These are phyloP conservation scores for Ailuropoda melanoleuca DNA, from an alignment of 2,113 vertebrate species.

Conservation along the genomic window DNA sequence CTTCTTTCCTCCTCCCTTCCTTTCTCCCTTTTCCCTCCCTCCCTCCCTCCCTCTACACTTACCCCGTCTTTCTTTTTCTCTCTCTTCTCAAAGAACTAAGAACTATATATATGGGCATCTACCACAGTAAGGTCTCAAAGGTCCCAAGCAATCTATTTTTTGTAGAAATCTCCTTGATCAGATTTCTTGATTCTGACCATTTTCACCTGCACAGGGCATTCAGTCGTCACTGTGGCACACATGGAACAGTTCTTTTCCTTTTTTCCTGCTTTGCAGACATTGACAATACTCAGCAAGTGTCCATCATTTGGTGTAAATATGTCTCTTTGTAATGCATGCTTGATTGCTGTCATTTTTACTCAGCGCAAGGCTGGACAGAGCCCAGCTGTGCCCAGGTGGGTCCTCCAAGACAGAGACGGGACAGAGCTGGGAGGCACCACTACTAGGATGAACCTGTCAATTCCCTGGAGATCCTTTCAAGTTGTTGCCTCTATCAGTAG, in stretches of 20 bases:
- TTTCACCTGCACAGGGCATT: conserved; percentile 95
- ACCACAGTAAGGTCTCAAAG: conserved; percentile 94
- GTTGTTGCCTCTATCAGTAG: neutral
- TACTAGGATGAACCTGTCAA: neutral
- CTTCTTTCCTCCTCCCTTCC: no score
- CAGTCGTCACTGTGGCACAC: conserved; percentile 98
- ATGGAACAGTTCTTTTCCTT: conserved; percentile 99
- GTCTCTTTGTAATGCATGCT: conserved; percentile 97
- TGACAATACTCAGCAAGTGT: conserved; percentile 96
- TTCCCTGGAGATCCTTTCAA: neutral
- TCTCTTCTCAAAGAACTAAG: neutral
- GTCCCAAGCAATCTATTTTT: conserved; percentile 95
- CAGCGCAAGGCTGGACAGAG: conserved; percentile 67
- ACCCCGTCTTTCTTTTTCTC: neutral
- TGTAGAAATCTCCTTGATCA: conserved; percentile 98
- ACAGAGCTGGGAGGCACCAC: neutral
- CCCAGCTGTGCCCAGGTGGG: conserved; percentile 36
- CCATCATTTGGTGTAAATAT: conserved; percentile 99
- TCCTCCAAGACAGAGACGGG: neutral
- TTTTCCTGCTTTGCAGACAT: conserved; percentile 98
- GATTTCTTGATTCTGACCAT: conserved; percentile 99
- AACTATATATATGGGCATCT: conserved; percentile 93
- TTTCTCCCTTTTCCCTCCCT: neutral
- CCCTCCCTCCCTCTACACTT: neutral
- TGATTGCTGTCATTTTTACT: conserved; percentile 96